phyloP scores from a whole-genome alignment of 2,797 vertebrate species.

The Dryobates pubescens region DNA sequence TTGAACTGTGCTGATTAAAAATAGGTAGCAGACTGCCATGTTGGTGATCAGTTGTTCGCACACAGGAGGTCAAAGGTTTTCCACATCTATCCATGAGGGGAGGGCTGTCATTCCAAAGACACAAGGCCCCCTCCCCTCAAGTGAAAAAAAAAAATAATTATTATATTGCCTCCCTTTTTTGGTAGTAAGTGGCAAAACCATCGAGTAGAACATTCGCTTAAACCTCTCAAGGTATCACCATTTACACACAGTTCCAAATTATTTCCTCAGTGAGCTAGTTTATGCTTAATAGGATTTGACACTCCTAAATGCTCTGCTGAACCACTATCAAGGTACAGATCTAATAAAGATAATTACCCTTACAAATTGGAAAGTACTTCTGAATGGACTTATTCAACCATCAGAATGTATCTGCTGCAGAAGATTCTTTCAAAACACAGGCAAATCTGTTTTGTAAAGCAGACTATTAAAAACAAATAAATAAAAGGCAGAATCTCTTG shows the following conservation, averaged over 20 bases:
- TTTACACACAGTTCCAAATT: slow-evolving; percentile 35
- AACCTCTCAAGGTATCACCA: background rate
- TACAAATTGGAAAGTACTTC: slow-evolving; percentile 17
- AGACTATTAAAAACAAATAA: background rate
- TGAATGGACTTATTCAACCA: slow-evolving; percentile 22
- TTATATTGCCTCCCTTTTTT: background rate
- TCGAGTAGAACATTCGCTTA: background rate
- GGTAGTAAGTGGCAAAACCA: background rate
- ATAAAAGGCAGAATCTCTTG: background rate
- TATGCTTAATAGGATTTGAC: slow-evolving; percentile 53
- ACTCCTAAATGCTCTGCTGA: slow-evolving; percentile 52
- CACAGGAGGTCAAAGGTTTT: background rate
- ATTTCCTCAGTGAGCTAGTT: slow-evolving; percentile 21
- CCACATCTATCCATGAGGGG: background rate
- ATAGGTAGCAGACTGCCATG: background rate
- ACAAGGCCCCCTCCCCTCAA: background rate
- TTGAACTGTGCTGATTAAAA: background rate
- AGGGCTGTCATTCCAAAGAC: background rate
- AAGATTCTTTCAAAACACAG: background rate
- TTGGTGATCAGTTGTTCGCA: background rate
- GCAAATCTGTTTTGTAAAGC: background rate
- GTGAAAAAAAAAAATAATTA: background rate
- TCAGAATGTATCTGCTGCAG: background rate
- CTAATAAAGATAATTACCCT: slow-evolving; percentile 64
- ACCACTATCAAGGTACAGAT: slow-evolving; percentile 37